A percentile compares a stretch with the other conserved stretches of the same genome.
These are phyloP conservation scores for Druceiella hillmani DNA, from an alignment of 2,888 invertebrate genomes.

Conservation along the genomic window DNA sequence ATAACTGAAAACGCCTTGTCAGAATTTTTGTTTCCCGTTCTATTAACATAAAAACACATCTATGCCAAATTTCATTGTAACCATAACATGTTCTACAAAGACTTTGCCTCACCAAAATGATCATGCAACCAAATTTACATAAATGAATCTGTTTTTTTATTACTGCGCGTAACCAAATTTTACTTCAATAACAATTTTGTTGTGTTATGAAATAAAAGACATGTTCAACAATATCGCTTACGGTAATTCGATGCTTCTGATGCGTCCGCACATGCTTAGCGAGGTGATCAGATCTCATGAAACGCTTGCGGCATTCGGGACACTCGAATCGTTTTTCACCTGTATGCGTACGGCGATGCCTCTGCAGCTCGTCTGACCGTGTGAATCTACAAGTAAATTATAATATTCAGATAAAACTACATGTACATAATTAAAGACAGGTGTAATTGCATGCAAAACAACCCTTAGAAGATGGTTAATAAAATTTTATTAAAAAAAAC, in stretches of 20 bases:
- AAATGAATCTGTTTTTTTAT: constrained; percentile 23
- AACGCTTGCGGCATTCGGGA: constrained; percentile 81
- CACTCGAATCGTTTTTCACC: constrained; percentile 91
- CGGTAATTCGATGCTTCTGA: constrained; percentile 47
- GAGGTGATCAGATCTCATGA: constrained; percentile 88
- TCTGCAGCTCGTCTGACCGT: constrained; percentile 64
- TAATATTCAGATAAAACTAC: too few relatives aligned
- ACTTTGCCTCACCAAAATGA: too few relatives aligned
- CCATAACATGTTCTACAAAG: too few relatives aligned
- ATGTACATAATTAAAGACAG: too few relatives aligned
- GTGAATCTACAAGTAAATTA: constrained; percentile 48
- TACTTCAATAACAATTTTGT: too few relatives aligned
- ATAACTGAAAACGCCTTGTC: too few relatives aligned
- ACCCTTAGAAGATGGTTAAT: too few relatives aligned
- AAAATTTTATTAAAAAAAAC: too few relatives aligned
- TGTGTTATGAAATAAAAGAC: not conserved
- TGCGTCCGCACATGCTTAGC: constrained; percentile 90
- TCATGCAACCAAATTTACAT: constrained; percentile 19
- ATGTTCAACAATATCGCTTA: constrained; percentile 24
- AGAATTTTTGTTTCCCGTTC: too few relatives aligned
- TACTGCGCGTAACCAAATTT: constrained; percentile 2
- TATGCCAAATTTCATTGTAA: too few relatives aligned
- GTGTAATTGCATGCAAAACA: too few relatives aligned
- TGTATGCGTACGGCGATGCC: constrained; percentile 88
- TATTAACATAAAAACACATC: too few relatives aligned